Evolutionary conservation across 2,797 vertebrate species (phyloP).

Genomic region (Lithobates sylvaticus): DNA sequence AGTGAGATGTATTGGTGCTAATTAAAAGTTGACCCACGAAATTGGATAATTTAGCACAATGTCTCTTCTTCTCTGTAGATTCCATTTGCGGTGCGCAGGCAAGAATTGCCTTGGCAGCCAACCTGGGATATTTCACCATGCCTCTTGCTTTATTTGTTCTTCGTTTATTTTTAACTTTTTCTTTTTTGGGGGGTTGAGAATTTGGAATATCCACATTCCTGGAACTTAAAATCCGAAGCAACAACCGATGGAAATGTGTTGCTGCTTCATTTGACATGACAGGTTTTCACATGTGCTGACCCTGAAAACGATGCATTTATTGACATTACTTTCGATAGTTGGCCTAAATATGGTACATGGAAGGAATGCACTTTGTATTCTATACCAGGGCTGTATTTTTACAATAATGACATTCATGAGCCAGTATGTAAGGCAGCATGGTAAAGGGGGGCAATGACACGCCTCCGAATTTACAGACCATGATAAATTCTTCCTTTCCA

Average conservation of each 20-base stretch:
- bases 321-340: background rate
- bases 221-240: background rate
- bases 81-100: background rate
- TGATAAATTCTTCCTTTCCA: no score
- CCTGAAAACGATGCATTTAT: conserved; percentile 5
- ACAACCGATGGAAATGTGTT: background rate
- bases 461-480: no score
- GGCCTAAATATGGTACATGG: no score
- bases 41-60: background rate
- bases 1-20: background rate
- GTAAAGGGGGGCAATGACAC: no score
- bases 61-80: background rate
- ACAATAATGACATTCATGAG: no score
- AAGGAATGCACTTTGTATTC: no score
- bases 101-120: conserved; percentile 9
- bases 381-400: no score
- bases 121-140: conserved; percentile 9
- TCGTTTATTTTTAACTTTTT: conserved; percentile 34
- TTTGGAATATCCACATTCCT: conserved; percentile 19
- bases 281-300: background rate
- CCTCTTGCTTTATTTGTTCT: conserved; percentile 33
- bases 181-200: background rate
- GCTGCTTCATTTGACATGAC: conserved; percentile 19
- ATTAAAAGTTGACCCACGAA: background rate
- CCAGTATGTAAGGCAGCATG: no score